A percentile compares a stretch with the other conserved stretches of the same genome.
Conservation (phyloP, 1,140 invertebrate genomes). For the Lethocerus indicus region DNA sequence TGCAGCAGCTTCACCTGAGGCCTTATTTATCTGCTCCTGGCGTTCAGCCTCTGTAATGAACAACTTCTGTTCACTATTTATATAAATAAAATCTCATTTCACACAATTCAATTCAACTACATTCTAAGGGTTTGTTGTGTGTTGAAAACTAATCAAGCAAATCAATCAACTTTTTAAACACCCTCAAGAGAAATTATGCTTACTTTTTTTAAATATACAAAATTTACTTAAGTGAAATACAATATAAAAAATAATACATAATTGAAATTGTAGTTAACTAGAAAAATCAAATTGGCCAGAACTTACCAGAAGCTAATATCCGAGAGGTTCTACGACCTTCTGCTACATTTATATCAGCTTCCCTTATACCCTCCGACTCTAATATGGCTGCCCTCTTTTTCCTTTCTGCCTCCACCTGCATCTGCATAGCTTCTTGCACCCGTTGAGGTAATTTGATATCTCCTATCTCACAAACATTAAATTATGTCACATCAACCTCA, state of each 20-base stretch:
- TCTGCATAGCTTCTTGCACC: constrained; percentile 99
- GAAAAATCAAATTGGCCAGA: not conserved
- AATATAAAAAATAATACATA: not conserved
- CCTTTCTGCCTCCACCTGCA: constrained; percentile 97
- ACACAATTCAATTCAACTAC: not conserved
- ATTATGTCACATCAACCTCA: too few species aligned
- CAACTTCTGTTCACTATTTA: not conserved
- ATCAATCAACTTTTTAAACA: not conserved
- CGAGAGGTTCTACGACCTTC: constrained; percentile 82
- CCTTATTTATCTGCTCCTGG: constrained; percentile 76
- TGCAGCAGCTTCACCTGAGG: constrained; percentile 72
- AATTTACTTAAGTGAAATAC: not conserved
- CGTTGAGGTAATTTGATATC: constrained; percentile 82
- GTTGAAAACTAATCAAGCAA: not conserved
- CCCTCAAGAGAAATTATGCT: not conserved
- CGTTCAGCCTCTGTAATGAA: constrained; percentile 53
- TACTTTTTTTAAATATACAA: not conserved
- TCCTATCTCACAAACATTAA: too few species aligned
- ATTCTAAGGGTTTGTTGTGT: not conserved
- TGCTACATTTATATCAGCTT: constrained; percentile 94
- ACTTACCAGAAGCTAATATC: constrained; percentile 78
- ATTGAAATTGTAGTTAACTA: not conserved
- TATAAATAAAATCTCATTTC: not conserved
- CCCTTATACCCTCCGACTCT: constrained; percentile 88
- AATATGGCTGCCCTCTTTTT: constrained; percentile 91